Evolutionary conservation across 2,797 vertebrate species (phyloP).

Genomic region (Melanotaenia nigrans): DNA sequence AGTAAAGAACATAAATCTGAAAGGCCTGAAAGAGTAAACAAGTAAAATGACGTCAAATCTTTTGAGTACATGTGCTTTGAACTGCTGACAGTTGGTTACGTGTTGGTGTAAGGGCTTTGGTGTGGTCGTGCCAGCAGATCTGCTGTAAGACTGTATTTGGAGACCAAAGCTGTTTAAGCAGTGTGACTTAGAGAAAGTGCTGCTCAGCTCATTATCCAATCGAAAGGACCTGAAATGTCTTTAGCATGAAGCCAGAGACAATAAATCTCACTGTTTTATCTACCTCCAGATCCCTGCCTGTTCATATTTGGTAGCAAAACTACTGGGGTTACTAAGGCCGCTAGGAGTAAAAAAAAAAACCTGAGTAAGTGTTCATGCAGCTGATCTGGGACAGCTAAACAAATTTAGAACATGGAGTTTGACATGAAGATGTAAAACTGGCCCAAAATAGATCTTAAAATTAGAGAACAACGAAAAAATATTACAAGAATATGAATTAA

Average conservation of each 20-base stretch:
- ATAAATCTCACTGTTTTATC: conserved; percentile 2
- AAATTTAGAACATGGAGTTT: neutral
- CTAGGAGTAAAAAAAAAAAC: neutral
- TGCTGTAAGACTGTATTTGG: conserved; percentile 46
- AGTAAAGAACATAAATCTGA: neutral
- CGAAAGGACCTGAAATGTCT: conserved; percentile 18
- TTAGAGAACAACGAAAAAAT: neutral
- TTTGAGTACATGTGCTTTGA: neutral
- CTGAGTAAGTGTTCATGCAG: neutral
- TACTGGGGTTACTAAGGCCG: neutral
- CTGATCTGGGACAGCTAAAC: neutral
- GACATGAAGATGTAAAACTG: neutral
- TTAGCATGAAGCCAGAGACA: conserved; percentile 1
- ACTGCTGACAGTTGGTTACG: neutral
- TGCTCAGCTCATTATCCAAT: conserved; percentile 48
- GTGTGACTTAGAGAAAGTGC: conserved; percentile 40
- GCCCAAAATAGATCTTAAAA: neutral
- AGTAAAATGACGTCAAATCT: neutral
- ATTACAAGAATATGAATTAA: neutral
- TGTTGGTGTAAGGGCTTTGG: neutral
- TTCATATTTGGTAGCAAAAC: neutral
- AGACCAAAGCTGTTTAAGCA: conserved; percentile 52
- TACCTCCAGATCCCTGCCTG: neutral
- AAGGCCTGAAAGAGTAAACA: neutral
- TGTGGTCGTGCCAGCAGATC: conserved; percentile 16